These are phyloP conservation scores for Cotesia glomerata DNA, from an alignment of 1,140 invertebrate species.

Conservation along the genomic window DNA sequence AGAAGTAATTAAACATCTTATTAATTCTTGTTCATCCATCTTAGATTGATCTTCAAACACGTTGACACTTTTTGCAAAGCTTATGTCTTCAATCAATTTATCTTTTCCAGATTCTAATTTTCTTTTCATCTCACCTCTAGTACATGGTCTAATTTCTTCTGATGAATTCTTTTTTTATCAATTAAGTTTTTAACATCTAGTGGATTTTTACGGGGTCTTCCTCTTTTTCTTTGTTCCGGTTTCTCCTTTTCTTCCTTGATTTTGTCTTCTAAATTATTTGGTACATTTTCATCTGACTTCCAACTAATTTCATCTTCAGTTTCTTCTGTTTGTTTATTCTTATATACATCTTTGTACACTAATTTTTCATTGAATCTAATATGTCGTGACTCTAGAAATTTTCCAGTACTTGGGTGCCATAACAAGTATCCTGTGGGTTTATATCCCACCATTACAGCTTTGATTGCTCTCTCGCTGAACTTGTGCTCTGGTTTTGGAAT, in stretches of 20 bases:
- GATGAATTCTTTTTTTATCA: too few species aligned
- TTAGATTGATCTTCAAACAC: too few species aligned
- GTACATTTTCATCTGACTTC: neutral
- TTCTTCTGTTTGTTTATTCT: slow-evolving; percentile 1
- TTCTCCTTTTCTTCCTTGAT: too few species aligned
- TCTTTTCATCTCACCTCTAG: too few species aligned
- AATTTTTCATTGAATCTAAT: slow-evolving; percentile 17
- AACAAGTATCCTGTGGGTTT: slow-evolving; percentile 2
- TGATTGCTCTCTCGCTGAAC: neutral
- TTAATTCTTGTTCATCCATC: too few species aligned
- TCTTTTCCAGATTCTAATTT: too few species aligned
- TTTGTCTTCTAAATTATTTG: neutral
- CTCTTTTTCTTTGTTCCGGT: too few species aligned
- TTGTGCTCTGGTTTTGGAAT: slow-evolving; percentile 4
- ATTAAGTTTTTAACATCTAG: too few species aligned
- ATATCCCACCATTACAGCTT: slow-evolving; percentile 6
- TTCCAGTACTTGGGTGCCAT: neutral
- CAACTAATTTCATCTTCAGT: neutral
- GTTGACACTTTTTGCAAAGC: too few species aligned
- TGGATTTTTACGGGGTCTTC: neutral
- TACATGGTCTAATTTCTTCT: too few species aligned
- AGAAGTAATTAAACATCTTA: too few species aligned
- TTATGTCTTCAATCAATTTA: too few species aligned
- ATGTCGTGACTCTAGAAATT: slow-evolving; percentile 16
- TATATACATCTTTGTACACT: slow-evolving; percentile 10